Evolutionary conservation across 2,113 vertebrate genomes (phyloP).

Genomic region (Synchiropus splendidus): DNA sequence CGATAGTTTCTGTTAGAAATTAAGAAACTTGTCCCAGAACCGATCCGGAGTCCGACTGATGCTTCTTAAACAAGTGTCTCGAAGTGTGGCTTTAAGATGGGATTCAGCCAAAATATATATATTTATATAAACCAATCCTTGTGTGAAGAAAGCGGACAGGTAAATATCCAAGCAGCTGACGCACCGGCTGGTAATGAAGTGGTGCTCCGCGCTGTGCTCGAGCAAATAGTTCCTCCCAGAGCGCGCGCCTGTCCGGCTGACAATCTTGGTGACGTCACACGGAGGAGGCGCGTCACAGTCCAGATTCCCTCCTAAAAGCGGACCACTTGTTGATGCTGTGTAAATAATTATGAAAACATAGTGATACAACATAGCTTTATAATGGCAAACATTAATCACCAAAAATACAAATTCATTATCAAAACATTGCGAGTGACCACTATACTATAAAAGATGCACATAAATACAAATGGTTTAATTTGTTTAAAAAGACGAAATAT

Average conservation of each 20-base stretch:
- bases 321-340: no score
- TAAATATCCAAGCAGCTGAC: constrained; percentile 29
- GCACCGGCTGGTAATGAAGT: constrained; percentile 6
- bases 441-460: no score
- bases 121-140: constrained; percentile 12
- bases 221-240: constrained; percentile 34
- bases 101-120: constrained; percentile 2
- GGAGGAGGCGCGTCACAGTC: constrained; percentile 33
- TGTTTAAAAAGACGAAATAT: no score
- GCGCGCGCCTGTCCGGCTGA: constrained; percentile 20
- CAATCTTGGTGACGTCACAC: constrained; percentile 54
- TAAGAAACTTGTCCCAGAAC: constrained; percentile 34
- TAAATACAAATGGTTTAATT: no score
- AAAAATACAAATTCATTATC: no score
- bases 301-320: constrained; percentile 7
- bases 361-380: no score
- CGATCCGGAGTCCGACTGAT: constrained; percentile 14
- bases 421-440: no score
- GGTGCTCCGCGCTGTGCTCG: constrained; percentile 7
- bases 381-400: no score
- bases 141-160: constrained; percentile 32
- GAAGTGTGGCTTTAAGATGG: constrained; percentile 13
- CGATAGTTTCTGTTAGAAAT: constrained; percentile 4
- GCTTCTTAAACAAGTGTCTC: constrained; percentile 7
- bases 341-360: no score